Conservation (phyloP, 92 coral and sea anemone genomes). For the Porites cylindrica region DNA sequence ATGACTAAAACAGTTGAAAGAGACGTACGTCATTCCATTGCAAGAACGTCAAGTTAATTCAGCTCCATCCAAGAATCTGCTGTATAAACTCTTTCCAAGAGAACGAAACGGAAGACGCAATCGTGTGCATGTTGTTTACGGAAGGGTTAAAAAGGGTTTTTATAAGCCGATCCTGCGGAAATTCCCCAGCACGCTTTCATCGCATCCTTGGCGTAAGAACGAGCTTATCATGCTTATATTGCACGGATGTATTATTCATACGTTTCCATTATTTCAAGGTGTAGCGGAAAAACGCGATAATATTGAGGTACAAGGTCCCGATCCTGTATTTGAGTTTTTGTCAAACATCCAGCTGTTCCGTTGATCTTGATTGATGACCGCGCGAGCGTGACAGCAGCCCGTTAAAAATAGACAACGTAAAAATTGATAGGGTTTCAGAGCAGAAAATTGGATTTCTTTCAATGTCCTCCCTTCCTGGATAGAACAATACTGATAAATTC, state of each 20-base stretch:
- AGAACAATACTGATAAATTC: no score
- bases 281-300: background rate
- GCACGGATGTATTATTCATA: background rate
- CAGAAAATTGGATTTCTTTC: no score
- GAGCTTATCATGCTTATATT: background rate
- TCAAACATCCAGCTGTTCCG: slow-evolving; percentile 4
- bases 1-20: no score
- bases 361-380: background rate
- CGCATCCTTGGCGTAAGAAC: background rate
- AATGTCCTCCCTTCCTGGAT: no score
- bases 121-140: background rate
- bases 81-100: no score
- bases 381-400: slow-evolving; percentile 4
- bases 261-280: background rate
- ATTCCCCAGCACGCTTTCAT: background rate
- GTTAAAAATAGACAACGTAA: background rate
- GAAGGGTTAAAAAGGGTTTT: background rate
- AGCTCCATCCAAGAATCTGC: no score
- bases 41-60: no score
- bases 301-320: background rate
- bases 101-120: background rate
- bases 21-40: no score
- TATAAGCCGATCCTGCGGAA: background rate
- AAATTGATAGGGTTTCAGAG: no score
- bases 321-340: slow-evolving; percentile 8